These are phyloP conservation scores for Heterotis niloticus DNA, from an alignment of 2,113 vertebrate genomes.

Conservation along the genomic window DNA sequence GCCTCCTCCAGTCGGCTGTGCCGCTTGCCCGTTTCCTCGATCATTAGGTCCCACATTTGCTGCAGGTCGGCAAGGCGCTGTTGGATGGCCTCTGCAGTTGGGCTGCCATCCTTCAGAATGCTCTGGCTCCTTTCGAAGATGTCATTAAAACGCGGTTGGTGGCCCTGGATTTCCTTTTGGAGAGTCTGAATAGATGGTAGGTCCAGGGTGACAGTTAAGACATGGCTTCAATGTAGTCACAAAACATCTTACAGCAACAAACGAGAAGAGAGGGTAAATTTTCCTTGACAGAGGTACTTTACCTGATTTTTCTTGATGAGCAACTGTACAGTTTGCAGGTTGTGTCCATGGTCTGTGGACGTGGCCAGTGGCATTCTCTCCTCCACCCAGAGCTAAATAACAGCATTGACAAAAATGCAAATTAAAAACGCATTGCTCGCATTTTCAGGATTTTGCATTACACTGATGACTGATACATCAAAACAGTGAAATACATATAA, in stretches of 20 bases:
- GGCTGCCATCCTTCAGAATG: conserved; percentile 73
- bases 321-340: conserved; percentile 93
- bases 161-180: conserved; percentile 94
- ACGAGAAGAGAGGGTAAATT: too few relatives aligned
- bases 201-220: not conserved
- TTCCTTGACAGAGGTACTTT: not conserved
- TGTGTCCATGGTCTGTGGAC: conserved; percentile 90
- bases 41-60: conserved; percentile 78
- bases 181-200: conserved; percentile 71
- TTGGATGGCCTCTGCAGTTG: conserved; percentile 68
- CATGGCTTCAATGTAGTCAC: too few relatives aligned
- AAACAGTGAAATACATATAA: not conserved
- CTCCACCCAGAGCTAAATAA: conserved; percentile 73
- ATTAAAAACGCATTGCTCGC: not conserved
- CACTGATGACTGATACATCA: not conserved
- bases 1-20: conserved; percentile 84
- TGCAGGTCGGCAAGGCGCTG: conserved; percentile 77
- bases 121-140: conserved; percentile 84
- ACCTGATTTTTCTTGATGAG: conserved; percentile 99
- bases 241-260: too few relatives aligned
- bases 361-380: conserved; percentile 90
- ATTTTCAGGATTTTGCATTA: not conserved
- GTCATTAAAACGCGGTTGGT: conserved; percentile 88
- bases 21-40: conserved; percentile 77
- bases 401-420: not conserved